Evolutionary conservation across 2,888 invertebrate species (phyloP), one percentile per base, ranked within the genome.

Genomic region (Drosophila testacea): DNA sequence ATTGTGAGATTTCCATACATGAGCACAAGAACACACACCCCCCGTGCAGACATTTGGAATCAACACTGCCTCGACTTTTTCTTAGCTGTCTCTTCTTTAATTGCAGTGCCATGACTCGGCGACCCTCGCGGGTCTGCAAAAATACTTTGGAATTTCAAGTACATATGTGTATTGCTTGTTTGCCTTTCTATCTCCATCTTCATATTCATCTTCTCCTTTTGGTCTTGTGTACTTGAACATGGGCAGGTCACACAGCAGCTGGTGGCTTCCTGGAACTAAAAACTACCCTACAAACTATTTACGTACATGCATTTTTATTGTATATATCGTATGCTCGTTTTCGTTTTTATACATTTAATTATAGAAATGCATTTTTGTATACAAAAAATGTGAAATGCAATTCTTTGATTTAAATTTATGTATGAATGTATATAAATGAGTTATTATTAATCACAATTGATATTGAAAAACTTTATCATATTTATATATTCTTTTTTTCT

Each of bases 81-180:
- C 32, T 6, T 32, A 1, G 32, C 32, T 32, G 28, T 44, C 13
- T n/a, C 57, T 55, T 34, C 41, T 64, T 87, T 81, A 83, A 83
- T 83, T 83, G 88, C 83, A 87, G 73, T 76, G 77, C 81, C 77
- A 70, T 61, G 42, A 54, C 63, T 42, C 85, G 83, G 84, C 85
- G 83, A 87, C 85, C 79, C 88, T 87, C 83, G 88, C 79, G 85
- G 60, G 69, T 68, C 87, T 86, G 81, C 88, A 50, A 87, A 83
- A 87, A 87, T 84, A 84, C 84, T 88, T 83, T 78, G 83, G 88
- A 83, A 87, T 85, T 83, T 83, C 85, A 83, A 87, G 83, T 87
- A 84, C 88, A 73, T 48, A 71, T 59, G 70, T 66, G 67, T 54
- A 66, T 52, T 48, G 56, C 34, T 44, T 64, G 32, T 32, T 32